Base-by-base conservation (phyloP, 2,113 vertebrate genomes). In the Oriolus oriolus region DNA sequence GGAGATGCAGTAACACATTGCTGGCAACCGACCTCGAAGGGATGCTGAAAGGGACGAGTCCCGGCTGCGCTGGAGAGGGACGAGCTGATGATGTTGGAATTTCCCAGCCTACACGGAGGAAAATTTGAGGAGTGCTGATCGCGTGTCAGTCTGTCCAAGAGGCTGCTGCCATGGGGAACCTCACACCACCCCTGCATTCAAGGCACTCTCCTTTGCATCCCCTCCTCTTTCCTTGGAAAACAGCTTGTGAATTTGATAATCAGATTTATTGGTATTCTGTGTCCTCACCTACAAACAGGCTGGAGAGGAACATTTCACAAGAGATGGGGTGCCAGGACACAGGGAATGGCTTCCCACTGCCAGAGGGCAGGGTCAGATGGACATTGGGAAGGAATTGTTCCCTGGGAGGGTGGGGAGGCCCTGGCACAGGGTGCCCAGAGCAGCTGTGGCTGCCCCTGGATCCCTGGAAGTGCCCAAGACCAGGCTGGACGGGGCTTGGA, bases 401-500 rank as follows among this genome's bases (percentile, higher is more conserved):
- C 2, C 50, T 37, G 61, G 0, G 14, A 68, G 61, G 53, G 4
- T 16, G 30, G 39, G 8, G 0, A 60, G 14, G 37, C 12, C 41
- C n/a, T 89, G 87, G 28, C 61, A 60, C 53, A 74, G 59, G 56
- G 6, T 50, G 59, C 49, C 50, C 76, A 65, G 59, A 65, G 68
- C 1, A 81, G 68, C 44, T 47, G 53, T 4, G 69, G 45, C 45
- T 45, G 69, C 23, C 45, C 53, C 45, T 71, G 76, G 31, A 60
- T 26, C 28, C 39, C 61, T 75, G 78, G 39, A 0, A 68, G 39
- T 75, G 53, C 0, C 69, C 78, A 7, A 53, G 37, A 45, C 23
- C 45, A 53, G 74, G 53, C 0, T 52, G 53, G 60, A 65, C 1
- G 0, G 19, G 44, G 35, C 35, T 56, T 4, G 50, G 52, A 60